phyloP scores from a whole-genome alignment of 2,888 invertebrate genomes.

The Chymomyza procnemis region DNA sequence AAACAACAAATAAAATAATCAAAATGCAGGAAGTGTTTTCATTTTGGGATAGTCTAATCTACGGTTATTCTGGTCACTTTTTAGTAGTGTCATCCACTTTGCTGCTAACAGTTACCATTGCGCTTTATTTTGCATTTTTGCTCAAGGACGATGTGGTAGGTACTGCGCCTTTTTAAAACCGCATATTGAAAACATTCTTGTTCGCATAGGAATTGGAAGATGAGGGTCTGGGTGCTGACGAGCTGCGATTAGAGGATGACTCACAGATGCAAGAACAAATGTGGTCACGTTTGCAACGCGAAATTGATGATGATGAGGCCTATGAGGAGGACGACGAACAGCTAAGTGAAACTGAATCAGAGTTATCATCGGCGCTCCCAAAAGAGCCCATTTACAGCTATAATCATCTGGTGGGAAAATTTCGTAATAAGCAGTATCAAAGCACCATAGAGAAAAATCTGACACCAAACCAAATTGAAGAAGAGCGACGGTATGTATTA shows the following conservation, averaged over 20 bases:
- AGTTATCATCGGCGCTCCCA: constrained; percentile 9
- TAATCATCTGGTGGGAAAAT: constrained; percentile 19
- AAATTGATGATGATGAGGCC: constrained; percentile 52
- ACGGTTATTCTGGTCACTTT: background rate
- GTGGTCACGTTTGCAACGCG: constrained; percentile 25
- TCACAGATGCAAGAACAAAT: constrained; percentile 22
- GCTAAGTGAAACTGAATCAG: constrained; percentile 45
- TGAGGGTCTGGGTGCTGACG: constrained; percentile 60
- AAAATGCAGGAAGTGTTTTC: background rate
- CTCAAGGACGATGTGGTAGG: constrained; percentile 55
- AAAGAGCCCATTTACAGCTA: background rate
- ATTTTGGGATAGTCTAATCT: background rate
- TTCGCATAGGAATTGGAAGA: constrained; percentile 49
- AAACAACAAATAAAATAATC: background rate
- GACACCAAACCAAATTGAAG: constrained; percentile 64
- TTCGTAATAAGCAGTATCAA: constrained; percentile 63
- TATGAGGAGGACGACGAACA: constrained; percentile 45
- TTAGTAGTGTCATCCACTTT: constrained; percentile 54
- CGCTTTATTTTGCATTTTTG: constrained; percentile 63
- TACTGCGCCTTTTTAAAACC: background rate
- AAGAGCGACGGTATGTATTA: constrained; percentile 50
- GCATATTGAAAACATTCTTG: background rate
- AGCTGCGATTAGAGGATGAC: constrained; percentile 46
- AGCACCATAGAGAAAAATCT: constrained; percentile 59
- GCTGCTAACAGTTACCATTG: constrained; percentile 59